These are phyloP conservation scores for Actias luna DNA, from an alignment of 2,888 invertebrate genomes.

Conservation along the genomic window DNA sequence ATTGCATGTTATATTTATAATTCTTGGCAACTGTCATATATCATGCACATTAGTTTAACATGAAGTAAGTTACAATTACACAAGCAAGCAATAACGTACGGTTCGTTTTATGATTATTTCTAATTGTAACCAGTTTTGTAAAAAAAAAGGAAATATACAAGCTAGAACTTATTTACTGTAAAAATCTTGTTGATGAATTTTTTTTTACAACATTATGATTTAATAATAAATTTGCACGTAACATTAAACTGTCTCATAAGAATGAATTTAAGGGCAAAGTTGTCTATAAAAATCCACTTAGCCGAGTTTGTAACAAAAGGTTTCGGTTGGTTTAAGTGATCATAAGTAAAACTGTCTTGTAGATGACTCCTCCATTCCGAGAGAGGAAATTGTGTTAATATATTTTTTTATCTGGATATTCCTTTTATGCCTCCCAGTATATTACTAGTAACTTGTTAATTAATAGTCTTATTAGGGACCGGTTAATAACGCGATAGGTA, in stretches of 20 bases:
- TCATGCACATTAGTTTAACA: too few species aligned
- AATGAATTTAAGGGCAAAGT: conserved; percentile 3
- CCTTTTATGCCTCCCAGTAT: not conserved
- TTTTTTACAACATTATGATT: not conserved
- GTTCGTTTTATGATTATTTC: too few species aligned
- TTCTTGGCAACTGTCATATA: too few species aligned
- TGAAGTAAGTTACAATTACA: too few species aligned
- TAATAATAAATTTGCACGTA: conserved; percentile 4
- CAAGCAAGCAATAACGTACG: too few species aligned
- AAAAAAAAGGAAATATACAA: too few species aligned
- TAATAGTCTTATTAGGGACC: too few species aligned
- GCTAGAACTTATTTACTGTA: too few species aligned
- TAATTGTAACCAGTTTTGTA: too few species aligned
- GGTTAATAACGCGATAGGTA: not conserved
- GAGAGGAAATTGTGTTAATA: not conserved
- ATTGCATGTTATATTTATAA: too few species aligned
- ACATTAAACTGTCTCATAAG: conserved; percentile 11
- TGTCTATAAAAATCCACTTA: conserved; percentile 18
- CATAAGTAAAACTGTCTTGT: conserved; percentile 22
- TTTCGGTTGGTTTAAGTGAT: conserved; percentile 20
- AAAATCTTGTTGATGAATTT: too few species aligned
- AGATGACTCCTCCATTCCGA: conserved; percentile 9
- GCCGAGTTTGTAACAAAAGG: conserved; percentile 20
- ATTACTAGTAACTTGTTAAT: too few species aligned
- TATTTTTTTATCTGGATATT: conserved; percentile 6